Evolutionary conservation across 1,140 invertebrate genomes (phyloP).

Genomic region (Drosophila repleta): DNA sequence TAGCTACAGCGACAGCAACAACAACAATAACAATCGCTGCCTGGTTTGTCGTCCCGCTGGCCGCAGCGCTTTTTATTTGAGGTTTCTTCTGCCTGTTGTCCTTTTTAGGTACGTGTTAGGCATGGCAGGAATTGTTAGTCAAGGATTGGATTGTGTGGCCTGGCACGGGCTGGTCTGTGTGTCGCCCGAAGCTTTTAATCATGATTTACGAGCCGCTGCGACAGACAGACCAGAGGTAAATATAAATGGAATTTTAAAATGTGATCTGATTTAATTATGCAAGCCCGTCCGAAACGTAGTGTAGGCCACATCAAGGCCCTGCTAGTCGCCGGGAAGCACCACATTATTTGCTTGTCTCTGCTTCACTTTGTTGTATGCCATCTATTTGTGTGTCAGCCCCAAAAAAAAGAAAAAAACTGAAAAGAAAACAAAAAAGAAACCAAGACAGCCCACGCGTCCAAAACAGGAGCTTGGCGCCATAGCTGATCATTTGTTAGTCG

Average conservation of each 20-base stretch:
- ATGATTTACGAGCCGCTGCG: constrained; percentile 78
- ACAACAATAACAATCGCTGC: constrained; percentile 9
- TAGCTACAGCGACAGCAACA: constrained; percentile 27
- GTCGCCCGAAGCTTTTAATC: constrained; percentile 82
- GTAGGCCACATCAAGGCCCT: constrained; percentile 13
- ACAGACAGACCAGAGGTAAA: constrained; percentile 75
- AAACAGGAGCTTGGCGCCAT: constrained; percentile 16
- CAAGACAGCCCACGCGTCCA: background rate
- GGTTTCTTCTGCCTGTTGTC: constrained; percentile 41
- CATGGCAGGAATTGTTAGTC: constrained; percentile 52
- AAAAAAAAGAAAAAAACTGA: background rate
- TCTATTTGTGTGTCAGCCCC: constrained; percentile 24
- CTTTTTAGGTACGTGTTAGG: constrained; percentile 67
- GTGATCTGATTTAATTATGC: constrained; percentile 84
- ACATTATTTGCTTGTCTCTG: background rate
- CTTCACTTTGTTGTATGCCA: constrained; percentile 32
- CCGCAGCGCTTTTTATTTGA: constrained; percentile 72
- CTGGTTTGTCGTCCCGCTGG: constrained; percentile 61
- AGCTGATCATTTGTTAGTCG: constrained; percentile 18
- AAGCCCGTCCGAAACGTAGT: constrained; percentile 45
- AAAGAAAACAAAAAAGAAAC: background rate
- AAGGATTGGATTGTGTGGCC: constrained; percentile 28
- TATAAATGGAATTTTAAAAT: constrained; percentile 84
- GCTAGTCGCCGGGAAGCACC: background rate
- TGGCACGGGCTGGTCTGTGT: constrained; percentile 39